A percentile compares a stretch with the other conserved stretches of the same genome.
These are phyloP conservation scores for Callithrix jacchus DNA, from an alignment of 2,113 vertebrate species.

Conservation along the genomic window DNA sequence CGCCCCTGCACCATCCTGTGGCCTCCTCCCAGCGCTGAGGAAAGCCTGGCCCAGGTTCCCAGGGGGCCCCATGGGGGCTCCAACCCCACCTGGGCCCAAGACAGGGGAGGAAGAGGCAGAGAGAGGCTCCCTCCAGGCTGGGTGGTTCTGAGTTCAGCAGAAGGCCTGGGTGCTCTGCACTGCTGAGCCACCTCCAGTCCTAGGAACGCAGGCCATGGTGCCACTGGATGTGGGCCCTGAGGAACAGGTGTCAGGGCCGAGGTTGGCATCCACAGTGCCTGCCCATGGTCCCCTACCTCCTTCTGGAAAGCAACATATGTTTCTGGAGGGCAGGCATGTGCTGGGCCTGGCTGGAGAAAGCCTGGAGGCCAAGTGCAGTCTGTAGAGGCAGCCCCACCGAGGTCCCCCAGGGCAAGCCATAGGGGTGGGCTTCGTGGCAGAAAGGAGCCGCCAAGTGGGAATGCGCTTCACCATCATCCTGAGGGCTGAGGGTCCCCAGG, in stretches of 20 bases:
- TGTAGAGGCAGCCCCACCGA: accelerated
- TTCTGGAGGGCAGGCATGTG: neutral
- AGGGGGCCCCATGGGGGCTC: neutral
- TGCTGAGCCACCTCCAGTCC: too few relatives aligned
- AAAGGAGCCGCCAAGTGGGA: accelerated
- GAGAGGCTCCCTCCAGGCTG: neutral
- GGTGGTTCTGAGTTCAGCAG: neutral
- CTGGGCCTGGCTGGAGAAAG: neutral
- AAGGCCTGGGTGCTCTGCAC: neutral
- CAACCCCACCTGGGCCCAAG: neutral
- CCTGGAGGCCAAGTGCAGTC: neutral
- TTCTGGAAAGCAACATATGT: neutral
- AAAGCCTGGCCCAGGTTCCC: neutral
- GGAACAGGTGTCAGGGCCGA: neutral
- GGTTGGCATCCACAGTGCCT: neutral
- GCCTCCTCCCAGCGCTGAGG: neutral
- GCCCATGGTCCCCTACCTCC: neutral
- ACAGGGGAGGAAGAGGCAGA: neutral
- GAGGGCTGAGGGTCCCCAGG: neutral
- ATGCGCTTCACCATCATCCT: neutral
- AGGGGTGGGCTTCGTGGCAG: neutral
- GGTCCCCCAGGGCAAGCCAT: neutral
- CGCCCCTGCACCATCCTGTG: accelerated
- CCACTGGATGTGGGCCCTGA: neutral
- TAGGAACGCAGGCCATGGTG: neutral